phyloP scores from a whole-genome alignment of 2,888 invertebrate genomes.

The Cryptocheilus praepositus region DNA sequence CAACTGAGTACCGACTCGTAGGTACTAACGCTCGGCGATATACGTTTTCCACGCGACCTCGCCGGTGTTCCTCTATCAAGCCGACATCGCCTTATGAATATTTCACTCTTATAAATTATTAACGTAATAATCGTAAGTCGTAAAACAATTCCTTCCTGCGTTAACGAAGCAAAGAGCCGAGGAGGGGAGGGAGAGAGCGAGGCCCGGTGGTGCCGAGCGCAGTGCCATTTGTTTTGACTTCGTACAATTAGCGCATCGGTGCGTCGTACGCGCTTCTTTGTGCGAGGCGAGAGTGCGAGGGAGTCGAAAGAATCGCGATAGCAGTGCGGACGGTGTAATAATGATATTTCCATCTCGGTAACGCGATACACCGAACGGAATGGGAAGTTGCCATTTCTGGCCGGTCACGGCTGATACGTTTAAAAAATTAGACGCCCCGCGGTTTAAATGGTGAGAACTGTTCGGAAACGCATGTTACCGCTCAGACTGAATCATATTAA shows the following conservation, averaged over 20 bases:
- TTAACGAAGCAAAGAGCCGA: conserved; percentile 11
- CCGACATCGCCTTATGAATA: conserved; percentile 41
- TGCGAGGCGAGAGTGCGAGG: conserved; percentile 2
- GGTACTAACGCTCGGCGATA: conserved; percentile 5
- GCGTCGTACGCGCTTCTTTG: no score
- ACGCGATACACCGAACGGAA: no score
- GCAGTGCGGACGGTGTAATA: conserved; percentile 15
- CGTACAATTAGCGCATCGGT: conserved; percentile 41
- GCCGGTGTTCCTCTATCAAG: neutral
- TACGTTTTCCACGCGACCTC: conserved; percentile 7
- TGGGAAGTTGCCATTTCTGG: no score
- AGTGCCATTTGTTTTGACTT: conserved; percentile 32
- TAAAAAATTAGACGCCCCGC: no score
- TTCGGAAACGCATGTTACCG: no score
- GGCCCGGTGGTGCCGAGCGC: conserved; percentile 11
- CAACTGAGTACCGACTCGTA: neutral
- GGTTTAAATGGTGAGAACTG: no score
- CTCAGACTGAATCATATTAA: no score
- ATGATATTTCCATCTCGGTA: conserved; percentile 9
- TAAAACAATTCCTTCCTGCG: conserved; percentile 30
- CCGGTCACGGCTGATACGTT: no score
- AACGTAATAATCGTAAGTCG: conserved; percentile 46
- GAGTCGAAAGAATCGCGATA: conserved; percentile 11
- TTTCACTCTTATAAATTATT: conserved; percentile 50
- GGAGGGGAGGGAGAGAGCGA: neutral